Base-by-base conservation (phyloP, 2,888 invertebrate genomes). In the Arrhopalites spinosus region DNA sequence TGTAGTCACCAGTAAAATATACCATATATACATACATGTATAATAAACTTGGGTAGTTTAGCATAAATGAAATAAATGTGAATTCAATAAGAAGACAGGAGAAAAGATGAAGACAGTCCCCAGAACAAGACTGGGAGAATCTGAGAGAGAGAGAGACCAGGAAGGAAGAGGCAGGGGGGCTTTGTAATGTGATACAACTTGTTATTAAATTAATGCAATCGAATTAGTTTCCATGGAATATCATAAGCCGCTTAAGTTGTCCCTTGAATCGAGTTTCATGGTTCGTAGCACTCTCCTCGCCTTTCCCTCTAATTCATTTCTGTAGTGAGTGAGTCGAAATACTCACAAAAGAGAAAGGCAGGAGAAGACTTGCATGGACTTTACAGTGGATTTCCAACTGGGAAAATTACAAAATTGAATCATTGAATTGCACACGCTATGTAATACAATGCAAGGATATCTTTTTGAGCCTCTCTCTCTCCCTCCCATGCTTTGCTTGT, bases 241-340 rank as follows among this genome's bases (percentile, higher is more conserved):
- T 59, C 27, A 59, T 59, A 59, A 59, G 25, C 59, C 59, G 25
- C 25, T 59, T 59, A 59, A 23, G 25, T 59, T 59, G 59, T 25
- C 59, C 25, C 20, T 13, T 27, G 23, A 59, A 59, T 59, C 25
- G 25, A 59, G 25, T 59, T 59, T 59, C 59, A 59, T 27, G 59
- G 20, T 27, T 59, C 27, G 25, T 27, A 25, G 36, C 36, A 36
- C 36, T 36, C 36, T 36, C 36, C 11, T 7, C 36, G 36, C 36
- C 36, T 36, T 36, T 25, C 59, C 25, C 20, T 23, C 27, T 25
- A 59, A 59, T 59, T 59, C 25, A 59, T 23, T 59, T 59, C 25
- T 23, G 25, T 59, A 25, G 20, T 27, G 20, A 13, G 59, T 59
- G 20, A 59, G 50, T 3, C 50, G n/a, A 17, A 23, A 59, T 27